These are phyloP conservation scores for Myotis findleyi DNA, from an alignment of 2,797 vertebrate genomes.

Conservation along the genomic window DNA sequence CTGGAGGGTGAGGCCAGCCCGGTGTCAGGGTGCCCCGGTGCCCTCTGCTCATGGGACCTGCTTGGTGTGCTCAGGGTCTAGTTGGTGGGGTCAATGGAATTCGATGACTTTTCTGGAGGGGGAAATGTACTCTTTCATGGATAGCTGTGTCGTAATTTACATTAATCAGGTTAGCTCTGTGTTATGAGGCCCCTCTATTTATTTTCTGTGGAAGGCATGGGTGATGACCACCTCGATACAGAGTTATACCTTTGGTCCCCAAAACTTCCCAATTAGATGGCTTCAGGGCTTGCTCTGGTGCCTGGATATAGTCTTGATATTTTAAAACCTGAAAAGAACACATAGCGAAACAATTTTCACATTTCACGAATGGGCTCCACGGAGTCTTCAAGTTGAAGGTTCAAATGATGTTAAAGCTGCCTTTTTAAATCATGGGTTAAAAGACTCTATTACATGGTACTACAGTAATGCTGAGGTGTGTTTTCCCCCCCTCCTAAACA, in stretches of 20 bases:
- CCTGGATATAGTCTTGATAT: neutral
- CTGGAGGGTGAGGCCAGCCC: neutral
- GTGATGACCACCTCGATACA: neutral
- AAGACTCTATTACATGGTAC: neutral
- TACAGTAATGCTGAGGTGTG: neutral
- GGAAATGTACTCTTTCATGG: neutral
- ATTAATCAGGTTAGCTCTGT: neutral
- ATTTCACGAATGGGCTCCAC: neutral
- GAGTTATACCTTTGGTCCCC: neutral
- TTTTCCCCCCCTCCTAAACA: neutral
- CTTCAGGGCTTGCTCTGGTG: conserved; percentile 20
- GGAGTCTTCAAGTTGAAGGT: neutral
- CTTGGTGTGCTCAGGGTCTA: neutral
- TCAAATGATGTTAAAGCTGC: neutral
- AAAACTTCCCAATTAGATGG: neutral
- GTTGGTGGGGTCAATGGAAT: neutral
- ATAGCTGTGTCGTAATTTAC: neutral
- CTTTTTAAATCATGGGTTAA: neutral
- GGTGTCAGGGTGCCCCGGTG: neutral
- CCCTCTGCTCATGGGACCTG: neutral
- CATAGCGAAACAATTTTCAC: neutral
- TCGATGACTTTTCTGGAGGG: conserved; percentile 8
- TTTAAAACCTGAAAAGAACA: conserved; percentile 17
- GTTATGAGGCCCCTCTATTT: neutral
- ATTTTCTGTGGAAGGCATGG: neutral